phyloP scores from a whole-genome alignment of 2,888 invertebrate species.

The Drosophila atripex region DNA sequence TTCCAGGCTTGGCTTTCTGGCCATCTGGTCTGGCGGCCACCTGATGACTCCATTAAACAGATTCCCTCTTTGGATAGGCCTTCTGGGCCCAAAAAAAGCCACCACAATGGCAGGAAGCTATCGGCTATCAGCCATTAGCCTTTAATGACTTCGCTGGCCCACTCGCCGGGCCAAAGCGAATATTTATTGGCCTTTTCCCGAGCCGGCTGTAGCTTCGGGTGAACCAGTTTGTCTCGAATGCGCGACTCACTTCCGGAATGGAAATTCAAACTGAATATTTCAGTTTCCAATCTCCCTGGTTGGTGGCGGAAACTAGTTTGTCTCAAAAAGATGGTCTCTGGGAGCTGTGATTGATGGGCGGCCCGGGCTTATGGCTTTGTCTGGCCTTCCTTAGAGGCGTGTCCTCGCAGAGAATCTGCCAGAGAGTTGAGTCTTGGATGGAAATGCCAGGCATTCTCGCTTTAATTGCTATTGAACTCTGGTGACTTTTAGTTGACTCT shows the following conservation, averaged over 20 bases:
- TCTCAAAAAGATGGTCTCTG: background rate
- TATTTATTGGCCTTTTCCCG: background rate
- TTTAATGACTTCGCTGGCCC: background rate
- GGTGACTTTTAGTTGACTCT: constrained; percentile 44
- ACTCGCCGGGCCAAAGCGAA: background rate
- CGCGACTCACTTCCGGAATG: constrained; percentile 25
- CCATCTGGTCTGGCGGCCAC: background rate
- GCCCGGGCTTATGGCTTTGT: constrained; percentile 42
- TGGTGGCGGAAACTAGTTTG: constrained; percentile 9
- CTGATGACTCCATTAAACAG: background rate
- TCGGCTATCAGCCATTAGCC: background rate
- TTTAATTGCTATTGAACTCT: constrained; percentile 56
- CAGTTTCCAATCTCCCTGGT: background rate
- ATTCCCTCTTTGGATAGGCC: background rate
- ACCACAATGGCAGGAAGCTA: too few species aligned
- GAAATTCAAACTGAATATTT: constrained; percentile 17
- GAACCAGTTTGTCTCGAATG: constrained; percentile 13
- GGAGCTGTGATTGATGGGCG: constrained; percentile 19
- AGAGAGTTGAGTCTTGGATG: background rate
- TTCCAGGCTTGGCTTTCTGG: too few species aligned
- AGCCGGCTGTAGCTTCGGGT: too few species aligned
- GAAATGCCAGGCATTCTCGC: background rate
- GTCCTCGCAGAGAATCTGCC: background rate
- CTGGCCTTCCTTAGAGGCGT: constrained; percentile 38
- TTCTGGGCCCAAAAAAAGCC: too few species aligned